Evolutionary conservation across 2,797 vertebrate genomes (phyloP).

Genomic region (Lateolabrax maculatus): DNA sequence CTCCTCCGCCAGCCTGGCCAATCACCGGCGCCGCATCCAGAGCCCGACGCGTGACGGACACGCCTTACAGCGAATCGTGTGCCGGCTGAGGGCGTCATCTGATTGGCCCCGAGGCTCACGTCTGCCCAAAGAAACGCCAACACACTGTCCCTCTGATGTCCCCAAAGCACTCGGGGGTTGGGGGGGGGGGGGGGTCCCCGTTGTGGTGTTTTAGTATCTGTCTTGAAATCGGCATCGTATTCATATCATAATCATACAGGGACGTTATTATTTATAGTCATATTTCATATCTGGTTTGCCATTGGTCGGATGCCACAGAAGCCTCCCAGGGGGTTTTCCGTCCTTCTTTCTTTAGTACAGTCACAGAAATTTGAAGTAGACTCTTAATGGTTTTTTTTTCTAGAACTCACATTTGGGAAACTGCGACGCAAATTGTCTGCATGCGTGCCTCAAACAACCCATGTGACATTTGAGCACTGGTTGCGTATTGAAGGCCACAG

Average conservation of each 20-base stretch:
- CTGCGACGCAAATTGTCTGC: neutral
- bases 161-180: too few species aligned
- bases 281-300: neutral
- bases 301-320: neutral
- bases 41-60: slow-evolving; percentile 38
- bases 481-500: neutral
- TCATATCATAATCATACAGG: neutral
- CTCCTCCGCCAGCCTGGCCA: slow-evolving; percentile 35
- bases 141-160: slow-evolving; percentile 11
- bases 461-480: neutral
- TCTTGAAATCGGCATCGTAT: neutral
- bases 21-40: slow-evolving; percentile 43
- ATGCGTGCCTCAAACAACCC: neutral
- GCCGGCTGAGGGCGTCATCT: neutral
- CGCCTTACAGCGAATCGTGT: slow-evolving; percentile 30
- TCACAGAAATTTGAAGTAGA: neutral
- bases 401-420: neutral
- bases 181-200: too few species aligned
- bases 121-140: slow-evolving; percentile 25
- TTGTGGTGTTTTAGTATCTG: neutral
- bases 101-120: slow-evolving; percentile 53
- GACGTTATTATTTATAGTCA: neutral
- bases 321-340: neutral
- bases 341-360: neutral
- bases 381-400: neutral